phyloP scores from a whole-genome alignment of 1,140 invertebrate genomes.

The Drosophila sucinea region DNA sequence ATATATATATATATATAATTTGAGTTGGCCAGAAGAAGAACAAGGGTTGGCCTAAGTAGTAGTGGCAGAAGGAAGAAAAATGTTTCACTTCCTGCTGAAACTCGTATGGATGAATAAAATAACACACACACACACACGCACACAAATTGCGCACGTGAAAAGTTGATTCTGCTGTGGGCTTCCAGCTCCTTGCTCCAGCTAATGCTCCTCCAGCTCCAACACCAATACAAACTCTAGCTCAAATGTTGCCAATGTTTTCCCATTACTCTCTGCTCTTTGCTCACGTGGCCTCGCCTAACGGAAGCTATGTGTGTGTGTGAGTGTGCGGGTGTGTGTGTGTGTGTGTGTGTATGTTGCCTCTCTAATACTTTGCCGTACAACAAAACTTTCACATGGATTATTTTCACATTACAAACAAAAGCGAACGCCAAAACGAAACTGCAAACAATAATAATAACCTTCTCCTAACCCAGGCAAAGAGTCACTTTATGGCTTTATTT shows the following conservation, averaged over 20 bases:
- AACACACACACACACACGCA: conserved; percentile 44
- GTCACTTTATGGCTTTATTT: conserved; percentile 29
- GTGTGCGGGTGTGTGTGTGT: not conserved
- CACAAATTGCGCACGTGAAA: conserved; percentile 65
- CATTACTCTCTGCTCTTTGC: conserved; percentile 30
- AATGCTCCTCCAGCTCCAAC: conserved; percentile 18
- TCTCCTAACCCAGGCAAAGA: conserved; percentile 28
- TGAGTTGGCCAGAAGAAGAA: conserved; percentile 43
- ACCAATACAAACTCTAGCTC: conserved; percentile 15
- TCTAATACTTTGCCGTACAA: conserved; percentile 67
- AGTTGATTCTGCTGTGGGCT: conserved; percentile 41
- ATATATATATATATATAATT: conserved; percentile 65
- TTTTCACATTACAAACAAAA: conserved; percentile 77
- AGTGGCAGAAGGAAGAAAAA: conserved; percentile 36
- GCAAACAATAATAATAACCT: conserved; percentile 60
- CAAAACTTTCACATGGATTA: conserved; percentile 67
- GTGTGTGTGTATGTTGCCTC: conserved; percentile 19
- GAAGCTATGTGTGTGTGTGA: conserved; percentile 40
- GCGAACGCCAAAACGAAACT: conserved; percentile 50
- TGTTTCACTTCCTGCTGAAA: conserved; percentile 12
- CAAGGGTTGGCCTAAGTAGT: conserved; percentile 52
- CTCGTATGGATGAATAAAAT: conserved; percentile 67
- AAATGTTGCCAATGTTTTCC: conserved; percentile 33
- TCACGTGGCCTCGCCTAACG: conserved; percentile 58
- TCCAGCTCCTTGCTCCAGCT: conserved; percentile 11